These are phyloP conservation scores for Oscheius myriophilus DNA, from an alignment of 2,888 invertebrate species.

Conservation along the genomic window DNA sequence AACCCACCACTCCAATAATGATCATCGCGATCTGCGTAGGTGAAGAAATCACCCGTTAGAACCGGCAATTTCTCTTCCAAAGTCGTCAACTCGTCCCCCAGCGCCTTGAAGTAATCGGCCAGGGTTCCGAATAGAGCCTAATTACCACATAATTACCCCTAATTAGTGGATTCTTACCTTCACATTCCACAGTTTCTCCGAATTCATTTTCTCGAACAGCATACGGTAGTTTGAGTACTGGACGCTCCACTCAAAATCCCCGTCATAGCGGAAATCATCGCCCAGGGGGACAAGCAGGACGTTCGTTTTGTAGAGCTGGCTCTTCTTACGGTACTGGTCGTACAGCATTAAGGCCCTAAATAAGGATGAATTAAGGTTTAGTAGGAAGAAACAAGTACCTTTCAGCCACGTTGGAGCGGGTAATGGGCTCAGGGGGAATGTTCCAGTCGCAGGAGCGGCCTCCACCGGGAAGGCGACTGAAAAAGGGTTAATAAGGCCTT, in stretches of 20 bases:
- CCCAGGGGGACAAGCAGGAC: conserved; percentile 87
- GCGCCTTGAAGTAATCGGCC: conserved; percentile 86
- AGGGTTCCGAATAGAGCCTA: conserved; percentile 86
- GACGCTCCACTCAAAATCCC: conserved; percentile 83
- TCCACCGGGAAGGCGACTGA: conserved; percentile 73
- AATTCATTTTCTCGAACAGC: conserved; percentile 88
- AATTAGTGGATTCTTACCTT: conserved; percentile 73
- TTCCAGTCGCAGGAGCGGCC: conserved; percentile 85
- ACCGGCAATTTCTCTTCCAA: conserved; percentile 78
- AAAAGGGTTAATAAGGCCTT: not conserved
- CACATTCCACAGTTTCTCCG: conserved; percentile 78
- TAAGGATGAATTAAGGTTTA: too few species aligned
- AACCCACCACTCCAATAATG: conserved; percentile 88
- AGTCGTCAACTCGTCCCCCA: conserved; percentile 77
- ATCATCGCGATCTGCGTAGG: conserved; percentile 90
- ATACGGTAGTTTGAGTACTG: conserved; percentile 88
- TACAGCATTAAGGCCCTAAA: conserved; percentile 82
- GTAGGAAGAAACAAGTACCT: too few species aligned
- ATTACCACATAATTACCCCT: too few species aligned
- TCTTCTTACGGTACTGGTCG: conserved; percentile 93
- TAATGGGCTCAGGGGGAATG: conserved; percentile 83
- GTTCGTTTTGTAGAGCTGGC: conserved; percentile 86
- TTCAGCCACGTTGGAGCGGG: conserved; percentile 81
- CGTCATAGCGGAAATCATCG: conserved; percentile 77
- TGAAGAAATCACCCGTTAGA: conserved; percentile 92